Base-by-base conservation (phyloP, 2,797 vertebrate species). In the Diceros bicornis region DNA sequence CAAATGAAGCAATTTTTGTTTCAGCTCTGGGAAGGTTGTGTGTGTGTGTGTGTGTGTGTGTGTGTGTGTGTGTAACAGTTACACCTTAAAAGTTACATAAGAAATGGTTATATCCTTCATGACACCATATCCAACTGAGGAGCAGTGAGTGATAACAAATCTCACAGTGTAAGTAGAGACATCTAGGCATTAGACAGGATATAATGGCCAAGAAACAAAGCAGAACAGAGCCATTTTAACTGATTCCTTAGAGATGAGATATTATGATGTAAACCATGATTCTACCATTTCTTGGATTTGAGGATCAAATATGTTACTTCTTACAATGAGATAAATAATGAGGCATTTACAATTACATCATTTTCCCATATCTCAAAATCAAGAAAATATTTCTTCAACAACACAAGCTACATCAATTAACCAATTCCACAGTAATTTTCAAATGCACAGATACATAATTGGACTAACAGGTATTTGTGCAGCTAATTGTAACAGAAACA, bases 341-440 rank as follows among this genome's bases (percentile, higher is more conserved):
- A 84, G 13, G 0, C 25, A 61, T 69, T 81, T 79, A 84, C 29
- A 85, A 81, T 74, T 71, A 2, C 13, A 5, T 83, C 69, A 75
- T 83, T 92, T 96, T 93, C n/a, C 29, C 74, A 37, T 93, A 50
- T 88, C n/a, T 21, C 41, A 32, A 96, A 84, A 83, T 74, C 8
- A 50, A 90, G 55, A 83, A 86, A 62, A 78, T n/a, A n/a, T 57
- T 82, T 82, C 72, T 95, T 87, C 59, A 55, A 32, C 21, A 95
- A 75, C 17, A 66, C 55, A 91, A 75, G 1, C 41, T 85, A 55
- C 7, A 55, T 82, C n/a, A 91, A 6, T 93, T 89, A 87, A 91
- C 37, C n/a, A 92, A 88, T 95, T 84, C 59, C 29, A 87, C 1
- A 32, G 20, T 66, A 79, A 90, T 74, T 50, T 91, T n/a, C 52